Evolutionary conservation across 2,888 invertebrate genomes (phyloP), one percentile per base, ranked within the genome.

Genomic region (Andrena chrysosceles): DNA sequence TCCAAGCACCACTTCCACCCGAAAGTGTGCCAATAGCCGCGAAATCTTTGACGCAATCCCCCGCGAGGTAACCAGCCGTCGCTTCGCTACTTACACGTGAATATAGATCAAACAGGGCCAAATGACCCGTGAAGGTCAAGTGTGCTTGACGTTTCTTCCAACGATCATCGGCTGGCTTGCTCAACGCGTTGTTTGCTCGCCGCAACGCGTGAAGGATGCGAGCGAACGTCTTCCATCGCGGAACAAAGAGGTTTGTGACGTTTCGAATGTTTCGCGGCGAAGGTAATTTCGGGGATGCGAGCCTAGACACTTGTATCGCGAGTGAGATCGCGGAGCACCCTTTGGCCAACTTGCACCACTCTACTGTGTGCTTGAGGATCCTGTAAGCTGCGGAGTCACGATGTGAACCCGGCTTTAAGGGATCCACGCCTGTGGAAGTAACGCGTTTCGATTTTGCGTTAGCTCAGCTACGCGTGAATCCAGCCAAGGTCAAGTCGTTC

Each of bases 381-480:
- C 75, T 69, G 75, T 26, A 49, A 75, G 67, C 69, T 72, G 80
- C 86, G 63, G 73, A 80, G 88, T 86, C 84, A 89, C 90, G 91
- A 91, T 92, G 93, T 91, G 92, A 92, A 92, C 90, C 89, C 89
- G 90, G 93, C 93, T 94, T 93, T 93, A 92, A 93, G 93, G 91
- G 92, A 94, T 93, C 91, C 93, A 93, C 89, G 92, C 91, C 56
- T 89, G 93, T 93, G 94, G 94, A 94, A 94, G 93, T 94, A 94
- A 94, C 94, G 91, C 92, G 93, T 92, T 94, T 94, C 94, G 94
- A 94, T 94, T 94, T 94, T 94, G 91, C 93, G 93, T 94, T 94
- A 94, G 94, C 91, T 91, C 94, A 94, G 92, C 93, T 93, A 94
- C 94, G 94, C 94, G 94, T 94, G 93, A 94, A 94, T 92, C 93